These are phyloP conservation scores for Bombus breviceps DNA, from an alignment of 1,140 invertebrate species.

Conservation along the genomic window DNA sequence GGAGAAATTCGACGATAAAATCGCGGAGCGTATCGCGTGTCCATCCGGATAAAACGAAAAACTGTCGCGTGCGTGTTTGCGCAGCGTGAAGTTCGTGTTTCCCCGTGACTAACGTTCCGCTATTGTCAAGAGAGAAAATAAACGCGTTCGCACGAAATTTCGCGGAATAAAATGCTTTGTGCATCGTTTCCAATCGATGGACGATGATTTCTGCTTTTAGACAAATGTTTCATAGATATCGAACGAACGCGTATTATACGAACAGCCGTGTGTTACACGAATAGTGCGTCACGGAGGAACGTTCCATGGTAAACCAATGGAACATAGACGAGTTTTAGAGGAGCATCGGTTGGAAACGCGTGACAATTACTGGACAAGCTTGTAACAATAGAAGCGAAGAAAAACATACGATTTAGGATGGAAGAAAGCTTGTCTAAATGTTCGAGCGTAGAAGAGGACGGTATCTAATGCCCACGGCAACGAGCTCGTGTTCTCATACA, in stretches of 20 bases:
- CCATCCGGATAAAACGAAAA: slow-evolving; percentile 11
- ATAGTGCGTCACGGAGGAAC: neutral
- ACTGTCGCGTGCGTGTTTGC: slow-evolving; percentile 6
- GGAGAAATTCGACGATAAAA: slow-evolving; percentile 33
- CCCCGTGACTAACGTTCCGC: slow-evolving; percentile 3
- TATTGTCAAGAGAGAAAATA: slow-evolving; percentile 15
- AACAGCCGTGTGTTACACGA: too few species aligned
- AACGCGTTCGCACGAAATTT: neutral
- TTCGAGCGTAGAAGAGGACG: slow-evolving; percentile 28
- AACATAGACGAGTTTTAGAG: neutral
- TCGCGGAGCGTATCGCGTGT: neutral
- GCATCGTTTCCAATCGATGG: neutral
- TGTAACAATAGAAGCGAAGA: neutral
- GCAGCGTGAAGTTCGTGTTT: neutral
- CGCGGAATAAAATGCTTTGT: neutral
- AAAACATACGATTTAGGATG: neutral
- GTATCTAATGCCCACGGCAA: slow-evolving; percentile 47
- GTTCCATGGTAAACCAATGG: neutral
- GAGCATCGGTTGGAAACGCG: neutral
- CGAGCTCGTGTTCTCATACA: slow-evolving; percentile 36
- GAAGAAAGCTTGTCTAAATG: slow-evolving; percentile 41
- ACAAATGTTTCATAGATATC: neutral
- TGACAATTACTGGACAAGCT: slow-evolving; percentile 13
- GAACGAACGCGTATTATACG: neutral
- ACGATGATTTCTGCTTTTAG: neutral